These are phyloP conservation scores for Platycercus adscitus DNA, from an alignment of 2,113 vertebrate species.

Conservation along the genomic window DNA sequence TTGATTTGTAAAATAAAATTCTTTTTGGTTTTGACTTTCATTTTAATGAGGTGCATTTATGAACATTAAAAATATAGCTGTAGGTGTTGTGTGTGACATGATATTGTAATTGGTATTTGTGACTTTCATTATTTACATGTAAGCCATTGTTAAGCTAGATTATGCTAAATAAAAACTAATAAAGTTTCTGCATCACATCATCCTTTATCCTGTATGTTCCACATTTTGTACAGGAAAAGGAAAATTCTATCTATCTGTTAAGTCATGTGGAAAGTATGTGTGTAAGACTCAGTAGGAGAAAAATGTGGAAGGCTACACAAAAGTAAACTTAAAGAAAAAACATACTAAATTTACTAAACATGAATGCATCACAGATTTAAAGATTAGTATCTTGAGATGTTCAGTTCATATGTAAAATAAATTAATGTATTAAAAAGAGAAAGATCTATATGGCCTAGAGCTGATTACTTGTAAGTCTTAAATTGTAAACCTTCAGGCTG, in stretches of 20 bases:
- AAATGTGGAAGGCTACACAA: neutral
- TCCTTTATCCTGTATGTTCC: neutral
- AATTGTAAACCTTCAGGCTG: neutral
- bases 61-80: neutral
- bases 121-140: neutral
- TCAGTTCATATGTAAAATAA: neutral
- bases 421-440: neutral
- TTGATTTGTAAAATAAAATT: neutral
- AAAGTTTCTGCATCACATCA: neutral
- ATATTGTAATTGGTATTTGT: neutral
- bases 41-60: neutral
- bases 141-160: neutral
- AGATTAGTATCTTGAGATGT: neutral
- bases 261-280: neutral
- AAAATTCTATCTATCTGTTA: neutral
- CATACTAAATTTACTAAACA: neutral
- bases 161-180: neutral
- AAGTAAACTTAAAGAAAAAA: neutral
- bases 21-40: neutral
- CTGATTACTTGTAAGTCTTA: neutral
- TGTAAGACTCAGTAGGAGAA: neutral
- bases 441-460: neutral
- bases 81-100: neutral
- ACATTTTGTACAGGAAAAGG: neutral
- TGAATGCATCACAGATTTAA: neutral